Evolutionary conservation across 2,888 invertebrate species (phyloP), one percentile per base, ranked within the genome.

Genomic region (Deroplatys truncata): DNA sequence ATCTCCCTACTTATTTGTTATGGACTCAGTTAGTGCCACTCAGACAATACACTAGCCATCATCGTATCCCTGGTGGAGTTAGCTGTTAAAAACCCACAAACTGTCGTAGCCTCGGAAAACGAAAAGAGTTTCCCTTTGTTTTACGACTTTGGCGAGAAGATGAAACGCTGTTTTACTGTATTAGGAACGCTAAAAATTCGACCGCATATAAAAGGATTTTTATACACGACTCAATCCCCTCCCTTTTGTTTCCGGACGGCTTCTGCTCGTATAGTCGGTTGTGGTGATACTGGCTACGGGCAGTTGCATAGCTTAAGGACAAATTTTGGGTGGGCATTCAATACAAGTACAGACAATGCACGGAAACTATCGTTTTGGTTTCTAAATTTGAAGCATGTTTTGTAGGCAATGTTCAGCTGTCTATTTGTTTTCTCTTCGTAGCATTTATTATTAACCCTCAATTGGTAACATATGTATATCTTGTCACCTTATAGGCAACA

Each of bases 181-280:
- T 72, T 72, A 72, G 56, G 25, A 72, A 72, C 56, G 56, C 56
- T 72, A 72, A 72, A 82, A 87, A 82, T 87, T 29, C 82, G 82
- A 82, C 87, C 82, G 56, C 82, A 87, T 82, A 87, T 82, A 87
- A 87, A 72, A 87, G 87, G 82, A 87, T 87, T 87, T 72, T 87
- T 87, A 87, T 87, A 87, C 82, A 82, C 87, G 87, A 87, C 87
- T 87, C 87, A 82, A 82, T 87, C 82, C 87, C 16, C 56, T 25
- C 56, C 20, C 56, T 25, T 72, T 72, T 72, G 56, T 72, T 72
- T 72, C 56, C 56, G 56, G 56, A 72, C 56, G 56, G 56, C 56
- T 72, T 72, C 56, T 72, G 13, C 20, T 72, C 9, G 56, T 9
- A 72, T 25, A 72, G 56, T 72, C 56, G 56, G 56, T 72, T 72